These are phyloP conservation scores for Coregonus clupeaformis DNA, from an alignment of 2,113 vertebrate species.

Conservation along the genomic window DNA sequence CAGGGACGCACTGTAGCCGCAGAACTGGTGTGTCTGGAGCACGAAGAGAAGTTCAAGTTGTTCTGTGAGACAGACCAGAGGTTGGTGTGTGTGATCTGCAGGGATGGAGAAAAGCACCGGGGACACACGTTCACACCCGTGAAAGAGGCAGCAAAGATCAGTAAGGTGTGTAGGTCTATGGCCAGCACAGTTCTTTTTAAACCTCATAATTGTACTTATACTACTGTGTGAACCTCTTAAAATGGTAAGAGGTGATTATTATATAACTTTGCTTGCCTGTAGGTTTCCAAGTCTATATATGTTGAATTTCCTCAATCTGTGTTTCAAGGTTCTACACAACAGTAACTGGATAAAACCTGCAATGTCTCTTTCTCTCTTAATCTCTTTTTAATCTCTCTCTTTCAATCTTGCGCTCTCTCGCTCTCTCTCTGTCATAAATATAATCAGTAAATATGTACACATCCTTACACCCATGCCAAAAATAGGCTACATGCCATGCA, in stretches of 20 bases:
- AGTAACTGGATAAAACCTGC: no score
- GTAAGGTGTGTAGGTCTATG: constrained; percentile 31
- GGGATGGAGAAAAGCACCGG: constrained; percentile 40
- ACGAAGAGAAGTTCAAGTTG: constrained; percentile 50
- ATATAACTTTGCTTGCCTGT: not conserved
- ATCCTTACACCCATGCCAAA: no score
- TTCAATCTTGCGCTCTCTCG: no score
- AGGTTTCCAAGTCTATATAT: not conserved
- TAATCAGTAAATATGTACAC: no score
- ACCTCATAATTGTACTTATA: not conserved
- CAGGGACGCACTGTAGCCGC: not conserved
- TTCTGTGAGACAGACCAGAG: constrained; percentile 50
- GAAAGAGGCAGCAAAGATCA: constrained; percentile 30
- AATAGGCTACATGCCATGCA: no score
- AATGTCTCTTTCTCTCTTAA: no score
- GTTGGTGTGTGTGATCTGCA: constrained; percentile 49
- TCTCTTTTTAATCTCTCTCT: no score
- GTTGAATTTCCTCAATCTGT: no score
- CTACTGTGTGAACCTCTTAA: not conserved
- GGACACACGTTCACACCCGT: constrained; percentile 48
- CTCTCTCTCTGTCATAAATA: no score
- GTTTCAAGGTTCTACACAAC: no score
- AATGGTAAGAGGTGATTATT: not conserved
- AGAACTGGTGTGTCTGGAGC: constrained; percentile 32
- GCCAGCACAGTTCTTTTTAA: not conserved